Conservation (phyloP, 1,140 invertebrate species). For the Pseudomyrmex dendroicus region DNA sequence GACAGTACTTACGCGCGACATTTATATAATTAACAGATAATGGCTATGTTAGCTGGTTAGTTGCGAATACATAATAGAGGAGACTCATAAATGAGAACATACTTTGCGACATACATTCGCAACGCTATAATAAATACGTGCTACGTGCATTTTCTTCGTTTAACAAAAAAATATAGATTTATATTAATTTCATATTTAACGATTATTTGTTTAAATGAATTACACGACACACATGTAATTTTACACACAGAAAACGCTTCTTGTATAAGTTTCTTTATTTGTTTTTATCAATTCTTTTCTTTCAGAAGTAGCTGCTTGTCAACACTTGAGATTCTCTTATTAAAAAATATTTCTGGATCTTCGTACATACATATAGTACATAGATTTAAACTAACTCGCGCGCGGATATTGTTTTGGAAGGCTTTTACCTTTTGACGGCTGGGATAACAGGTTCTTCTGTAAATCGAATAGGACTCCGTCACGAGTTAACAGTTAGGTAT, state of each 20-base stretch:
- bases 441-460: conserved; percentile 41
- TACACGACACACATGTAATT: too few relatives aligned
- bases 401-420: conserved; percentile 33
- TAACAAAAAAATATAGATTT: background rate
- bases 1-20: conserved; percentile 33
- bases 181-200: background rate
- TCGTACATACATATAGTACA: background rate
- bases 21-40: conserved; percentile 59
- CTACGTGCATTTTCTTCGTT: background rate
- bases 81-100: conserved; percentile 32
- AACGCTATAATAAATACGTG: conserved; percentile 34
- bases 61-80: conserved; percentile 42
- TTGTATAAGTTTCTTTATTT: background rate
- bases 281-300: background rate
- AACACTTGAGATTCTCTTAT: background rate
- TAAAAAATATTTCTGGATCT: conserved; percentile 6
- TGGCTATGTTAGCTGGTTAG: conserved; percentile 7
- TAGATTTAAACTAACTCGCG: background rate
- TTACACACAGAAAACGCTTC: too few relatives aligned
- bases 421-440: conserved; percentile 16
- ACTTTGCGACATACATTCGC: conserved; percentile 20
- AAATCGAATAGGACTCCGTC: conserved; percentile 39
- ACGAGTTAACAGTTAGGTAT: conserved; percentile 49
- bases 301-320: background rate
- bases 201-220: background rate